A percentile compares a stretch with the other conserved stretches of the same genome.
Evolutionary conservation across 1,140 invertebrate genomes (phyloP).

Genomic region (Saxidomus purpurata): DNA sequence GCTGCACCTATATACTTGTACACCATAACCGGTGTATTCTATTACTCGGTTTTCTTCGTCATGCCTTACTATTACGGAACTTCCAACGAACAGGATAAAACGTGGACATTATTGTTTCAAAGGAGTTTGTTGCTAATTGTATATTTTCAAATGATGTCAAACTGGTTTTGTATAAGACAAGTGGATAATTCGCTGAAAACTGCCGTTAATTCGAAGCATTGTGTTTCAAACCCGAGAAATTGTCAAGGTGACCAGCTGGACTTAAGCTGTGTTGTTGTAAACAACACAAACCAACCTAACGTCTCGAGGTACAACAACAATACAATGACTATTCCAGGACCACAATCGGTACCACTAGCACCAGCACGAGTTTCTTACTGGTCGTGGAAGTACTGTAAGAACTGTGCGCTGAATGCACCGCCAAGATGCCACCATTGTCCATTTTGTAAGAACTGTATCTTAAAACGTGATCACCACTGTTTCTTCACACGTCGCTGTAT

Average conservation of each 20-base stretch:
- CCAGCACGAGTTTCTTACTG: constrained; percentile 25
- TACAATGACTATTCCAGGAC: background rate
- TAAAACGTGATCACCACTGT: constrained; percentile 98
- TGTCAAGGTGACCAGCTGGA: background rate
- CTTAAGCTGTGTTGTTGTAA: background rate
- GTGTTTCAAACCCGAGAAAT: background rate
- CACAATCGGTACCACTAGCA: background rate
- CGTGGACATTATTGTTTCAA: constrained; percentile 13
- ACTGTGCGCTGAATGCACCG: constrained; percentile 74
- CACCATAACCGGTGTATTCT: constrained; percentile 26
- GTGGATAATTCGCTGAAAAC: constrained; percentile 19
- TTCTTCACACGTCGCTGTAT: constrained; percentile 96
- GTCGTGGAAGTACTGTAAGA: constrained; percentile 72
- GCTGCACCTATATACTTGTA: constrained; percentile 49
- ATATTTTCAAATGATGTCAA: constrained; percentile 59
- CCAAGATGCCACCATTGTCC: constrained; percentile 93
- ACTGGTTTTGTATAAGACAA: constrained; percentile 41
- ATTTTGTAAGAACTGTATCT: constrained; percentile 92
- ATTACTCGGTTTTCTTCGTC: background rate
- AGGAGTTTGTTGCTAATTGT: background rate
- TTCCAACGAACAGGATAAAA: too few species aligned
- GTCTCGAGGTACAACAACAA: too few species aligned
- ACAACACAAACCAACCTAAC: background rate
- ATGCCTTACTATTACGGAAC: constrained; percentile 37
- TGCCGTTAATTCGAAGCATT: background rate